A percentile compares a stretch with the other conserved stretches of the same genome.
Conservation (phyloP, 2,113 vertebrate genomes). For the Megaptera novaeangliae region DNA sequence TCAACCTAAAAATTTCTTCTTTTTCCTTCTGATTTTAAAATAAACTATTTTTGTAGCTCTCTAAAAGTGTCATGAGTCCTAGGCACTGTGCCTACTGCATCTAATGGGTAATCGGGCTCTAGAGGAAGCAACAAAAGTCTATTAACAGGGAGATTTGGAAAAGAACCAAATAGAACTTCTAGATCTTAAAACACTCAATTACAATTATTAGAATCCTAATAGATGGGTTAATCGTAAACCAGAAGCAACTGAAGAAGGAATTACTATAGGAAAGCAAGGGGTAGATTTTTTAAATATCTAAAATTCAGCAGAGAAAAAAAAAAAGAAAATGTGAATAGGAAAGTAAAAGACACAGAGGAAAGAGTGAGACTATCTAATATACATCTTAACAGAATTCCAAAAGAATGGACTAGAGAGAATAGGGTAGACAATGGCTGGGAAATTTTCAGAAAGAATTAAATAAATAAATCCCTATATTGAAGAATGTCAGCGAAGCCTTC, state of each 20-base stretch:
- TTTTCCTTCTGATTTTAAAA: not conserved
- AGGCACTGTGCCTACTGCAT: not conserved
- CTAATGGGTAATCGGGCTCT: not conserved
- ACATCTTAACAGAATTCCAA: not conserved
- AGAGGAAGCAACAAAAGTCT: not conserved
- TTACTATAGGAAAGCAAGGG: not conserved
- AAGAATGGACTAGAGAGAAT: not conserved
- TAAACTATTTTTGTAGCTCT: not conserved
- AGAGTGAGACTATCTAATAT: not conserved
- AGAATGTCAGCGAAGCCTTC: not conserved
- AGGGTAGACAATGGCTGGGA: not conserved
- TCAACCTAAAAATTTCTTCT: not conserved
- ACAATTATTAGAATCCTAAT: not conserved
- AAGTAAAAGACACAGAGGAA: not conserved
- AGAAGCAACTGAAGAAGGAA: not conserved
- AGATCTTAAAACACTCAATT: not conserved
- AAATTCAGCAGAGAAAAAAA: not conserved
- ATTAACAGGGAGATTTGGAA: not conserved
- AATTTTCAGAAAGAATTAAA: not conserved
- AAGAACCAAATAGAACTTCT: not conserved
- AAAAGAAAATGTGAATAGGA: not conserved
- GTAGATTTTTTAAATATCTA: not conserved
- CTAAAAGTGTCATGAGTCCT: not conserved
- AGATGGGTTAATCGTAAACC: not conserved
- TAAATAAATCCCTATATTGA: not conserved